Conservation (phyloP, 2,113 vertebrate genomes). For the Ahaetulla prasina region DNA sequence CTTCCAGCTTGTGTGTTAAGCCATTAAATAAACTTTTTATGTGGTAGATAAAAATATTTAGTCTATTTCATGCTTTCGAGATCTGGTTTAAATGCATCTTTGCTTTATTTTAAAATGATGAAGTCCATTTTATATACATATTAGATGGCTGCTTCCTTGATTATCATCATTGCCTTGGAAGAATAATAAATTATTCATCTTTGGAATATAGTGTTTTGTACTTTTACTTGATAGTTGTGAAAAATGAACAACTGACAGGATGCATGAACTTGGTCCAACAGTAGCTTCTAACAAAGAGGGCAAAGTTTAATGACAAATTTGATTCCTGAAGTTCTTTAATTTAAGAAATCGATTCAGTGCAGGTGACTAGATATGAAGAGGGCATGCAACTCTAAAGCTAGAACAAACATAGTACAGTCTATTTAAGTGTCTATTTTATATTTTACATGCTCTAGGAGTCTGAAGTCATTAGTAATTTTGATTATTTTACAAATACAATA, state of each 20-base stretch:
- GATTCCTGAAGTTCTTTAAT: neutral
- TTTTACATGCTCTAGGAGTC: neutral
- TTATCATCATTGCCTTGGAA: neutral
- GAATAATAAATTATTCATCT: neutral
- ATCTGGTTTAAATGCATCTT: neutral
- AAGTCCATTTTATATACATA: neutral
- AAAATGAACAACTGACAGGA: conserved; percentile 17
- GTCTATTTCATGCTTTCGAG: neutral
- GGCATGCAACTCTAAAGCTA: neutral
- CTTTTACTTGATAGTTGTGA: neutral
- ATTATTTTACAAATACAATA: neutral
- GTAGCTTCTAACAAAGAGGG: neutral
- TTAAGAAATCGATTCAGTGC: neutral
- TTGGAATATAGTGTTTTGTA: neutral
- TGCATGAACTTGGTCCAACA: neutral
- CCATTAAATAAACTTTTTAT: neutral
- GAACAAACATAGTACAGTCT: neutral
- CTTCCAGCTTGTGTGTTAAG: neutral
- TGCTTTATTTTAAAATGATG: neutral
- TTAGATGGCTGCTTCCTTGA: neutral
- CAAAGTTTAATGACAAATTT: neutral
- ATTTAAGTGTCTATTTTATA: neutral
- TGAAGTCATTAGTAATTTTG: neutral
- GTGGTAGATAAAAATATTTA: conserved; percentile 10
- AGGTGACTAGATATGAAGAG: neutral